Evolutionary conservation across 2,888 invertebrate species (phyloP), one percentile per base, ranked within the genome.

Genomic region (Aspidiotus destructor): DNA sequence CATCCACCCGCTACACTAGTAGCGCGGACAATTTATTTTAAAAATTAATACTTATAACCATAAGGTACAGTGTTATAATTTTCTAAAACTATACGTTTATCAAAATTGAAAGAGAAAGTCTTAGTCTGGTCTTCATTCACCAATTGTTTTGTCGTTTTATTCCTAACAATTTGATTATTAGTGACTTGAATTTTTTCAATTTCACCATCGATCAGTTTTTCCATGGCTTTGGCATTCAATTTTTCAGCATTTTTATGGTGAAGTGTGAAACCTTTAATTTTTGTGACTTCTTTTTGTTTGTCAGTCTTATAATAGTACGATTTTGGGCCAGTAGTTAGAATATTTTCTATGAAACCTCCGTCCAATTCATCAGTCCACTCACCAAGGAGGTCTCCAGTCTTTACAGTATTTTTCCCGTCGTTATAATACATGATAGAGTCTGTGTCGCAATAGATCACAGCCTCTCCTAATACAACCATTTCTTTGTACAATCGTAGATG

Each of bases 361-460:
- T 15, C 41, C 10, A 71, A 41, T 15, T 60, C 60, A 40, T 60
- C 60, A 60, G 60, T 60, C 60, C 60, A 60, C 15, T 60, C 60
- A 28, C 69, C 67, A 16, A 69, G 55, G 41, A 69, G 60, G 52
- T 62, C 62, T 28, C 71, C 69, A 8, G 71, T 71, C 41, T 60
- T 41, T n/a, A 71, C 60, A 10, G n/a, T 67, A 44, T 67, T 61
- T 41, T 28, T 13, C 8, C 60, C 60, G 53, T 55, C n/a, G 16
- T 48, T 52, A n/a, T 48, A 11, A 48, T 62, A 42, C 42, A 48
- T 13, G 17, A 62, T 62, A 62, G 13, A n/a, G 48, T 62, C 62
- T 11, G 62, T 62, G 60, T 60, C 60, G 7, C 15, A 60, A 40
- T 60, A 60, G 9, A 60, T 9, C 10, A 60, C 60, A 16, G 60